A percentile compares a stretch with the other conserved stretches of the same genome.
phyloP scores from a whole-genome alignment of 2,888 invertebrate genomes.

The Synergus laeviventris region DNA sequence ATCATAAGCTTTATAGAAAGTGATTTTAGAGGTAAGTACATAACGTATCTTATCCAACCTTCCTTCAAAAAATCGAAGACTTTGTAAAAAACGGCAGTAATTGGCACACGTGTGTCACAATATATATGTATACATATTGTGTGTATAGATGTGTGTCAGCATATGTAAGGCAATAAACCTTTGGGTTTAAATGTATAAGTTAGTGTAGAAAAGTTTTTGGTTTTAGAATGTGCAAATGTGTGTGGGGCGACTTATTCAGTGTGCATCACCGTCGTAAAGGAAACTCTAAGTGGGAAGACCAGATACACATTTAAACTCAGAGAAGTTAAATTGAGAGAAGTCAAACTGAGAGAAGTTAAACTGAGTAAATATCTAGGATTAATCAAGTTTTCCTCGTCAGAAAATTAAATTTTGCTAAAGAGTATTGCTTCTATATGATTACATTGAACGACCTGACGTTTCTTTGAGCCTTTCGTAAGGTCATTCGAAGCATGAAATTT shows the following conservation, averaged over 20 bases:
- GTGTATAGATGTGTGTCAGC: slow-evolving; percentile 16
- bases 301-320: background rate
- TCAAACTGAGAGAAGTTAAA: background rate
- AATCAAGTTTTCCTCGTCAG: background rate
- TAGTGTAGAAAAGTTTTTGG: slow-evolving; percentile 24
- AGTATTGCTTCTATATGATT: background rate
- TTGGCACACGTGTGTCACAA: slow-evolving; percentile 34
- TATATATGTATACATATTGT: slow-evolving; percentile 28
- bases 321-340: background rate
- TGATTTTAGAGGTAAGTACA: background rate
- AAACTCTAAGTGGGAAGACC: background rate
- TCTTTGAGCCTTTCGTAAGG: slow-evolving; percentile 2
- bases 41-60: background rate
- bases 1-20: background rate
- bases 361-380: background rate
- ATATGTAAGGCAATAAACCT: slow-evolving; percentile 35
- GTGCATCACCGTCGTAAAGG: slow-evolving; percentile 33
- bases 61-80: slow-evolving; percentile 27
- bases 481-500: slow-evolving; percentile 9
- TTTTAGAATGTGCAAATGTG: slow-evolving; percentile 17
- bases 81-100: slow-evolving; percentile 37
- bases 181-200: slow-evolving; percentile 15
- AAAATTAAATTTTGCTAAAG: slow-evolving; percentile 1
- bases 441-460: background rate
- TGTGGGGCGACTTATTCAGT: background rate